A percentile compares a stretch with the other conserved stretches of the same genome.
Evolutionary conservation across 2,797 vertebrate genomes (phyloP).

Genomic region (Poecilia gillii): DNA sequence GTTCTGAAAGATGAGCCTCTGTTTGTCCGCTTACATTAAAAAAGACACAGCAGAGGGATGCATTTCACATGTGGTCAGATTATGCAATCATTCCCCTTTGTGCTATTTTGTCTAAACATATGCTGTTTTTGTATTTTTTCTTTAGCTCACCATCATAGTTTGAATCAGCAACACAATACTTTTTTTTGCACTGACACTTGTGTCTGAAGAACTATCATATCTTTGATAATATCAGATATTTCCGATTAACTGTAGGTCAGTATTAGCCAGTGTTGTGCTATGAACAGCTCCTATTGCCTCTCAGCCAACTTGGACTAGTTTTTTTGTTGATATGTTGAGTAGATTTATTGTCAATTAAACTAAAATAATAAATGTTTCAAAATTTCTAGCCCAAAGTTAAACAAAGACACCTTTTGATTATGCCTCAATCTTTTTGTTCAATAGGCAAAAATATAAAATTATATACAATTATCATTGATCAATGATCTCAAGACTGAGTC

Average conservation of each 20-base stretch:
- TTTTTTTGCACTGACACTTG: not conserved
- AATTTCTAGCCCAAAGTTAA: too few species aligned
- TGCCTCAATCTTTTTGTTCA: too few species aligned
- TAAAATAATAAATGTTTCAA: not conserved
- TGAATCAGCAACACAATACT: not conserved
- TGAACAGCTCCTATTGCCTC: not conserved
- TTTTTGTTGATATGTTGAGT: not conserved
- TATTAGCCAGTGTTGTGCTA: not conserved
- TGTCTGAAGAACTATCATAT: not conserved
- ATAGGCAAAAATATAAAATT: too few species aligned
- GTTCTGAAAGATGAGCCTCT: constrained; percentile 5
- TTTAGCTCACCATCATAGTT: not conserved
- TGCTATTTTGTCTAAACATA: not conserved
- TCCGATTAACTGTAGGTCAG: not conserved
- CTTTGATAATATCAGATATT: not conserved
- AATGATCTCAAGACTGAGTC: too few species aligned
- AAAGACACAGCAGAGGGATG: not conserved
- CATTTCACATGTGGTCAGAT: constrained; percentile 7
- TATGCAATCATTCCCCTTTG: not conserved
- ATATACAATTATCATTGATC: not conserved
- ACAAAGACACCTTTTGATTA: too few species aligned
- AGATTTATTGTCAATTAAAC: not conserved
- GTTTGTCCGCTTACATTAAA: not conserved
- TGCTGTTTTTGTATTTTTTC: not conserved
- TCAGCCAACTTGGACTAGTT: not conserved